Percentiles rank a stretch among this genome's conserved stretches.
These are phyloP conservation scores for Epinotia demarniana DNA, from an alignment of 2,888 invertebrate species.

Conservation along the genomic window DNA sequence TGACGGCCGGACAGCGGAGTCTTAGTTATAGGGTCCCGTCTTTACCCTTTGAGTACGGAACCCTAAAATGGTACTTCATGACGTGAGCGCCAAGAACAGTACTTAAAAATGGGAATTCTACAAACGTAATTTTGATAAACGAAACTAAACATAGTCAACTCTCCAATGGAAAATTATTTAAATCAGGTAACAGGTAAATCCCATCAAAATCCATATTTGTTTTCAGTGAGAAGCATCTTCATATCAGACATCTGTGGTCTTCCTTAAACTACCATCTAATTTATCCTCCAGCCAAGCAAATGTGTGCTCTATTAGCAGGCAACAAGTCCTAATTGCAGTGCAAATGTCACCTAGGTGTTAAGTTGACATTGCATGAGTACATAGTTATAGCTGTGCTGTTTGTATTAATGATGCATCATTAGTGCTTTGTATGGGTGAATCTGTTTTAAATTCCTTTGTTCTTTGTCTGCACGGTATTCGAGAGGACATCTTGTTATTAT, in stretches of 20 bases:
- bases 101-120: too few species aligned
- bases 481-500: background rate
- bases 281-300: conserved; percentile 5
- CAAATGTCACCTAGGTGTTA: conserved; percentile 8
- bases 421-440: conserved; percentile 10
- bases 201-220: too few species aligned
- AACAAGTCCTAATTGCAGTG: background rate
- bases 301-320: background rate
- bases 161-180: too few species aligned
- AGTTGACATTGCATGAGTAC: conserved; percentile 27
- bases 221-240: conserved; percentile 18
- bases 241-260: background rate
- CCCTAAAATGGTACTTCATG: too few species aligned
- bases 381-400: conserved; percentile 9
- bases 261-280: background rate
- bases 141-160: too few species aligned
- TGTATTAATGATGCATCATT: conserved; percentile 22
- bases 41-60: too few species aligned
- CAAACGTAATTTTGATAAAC: too few species aligned
- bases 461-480: background rate
- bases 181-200: too few species aligned
- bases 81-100: too few species aligned
- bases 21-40: too few species aligned
- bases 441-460: conserved; percentile 23
- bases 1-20: too few species aligned